phyloP scores from a whole-genome alignment of 2,113 vertebrate species.

The Dinomys branickii region DNA sequence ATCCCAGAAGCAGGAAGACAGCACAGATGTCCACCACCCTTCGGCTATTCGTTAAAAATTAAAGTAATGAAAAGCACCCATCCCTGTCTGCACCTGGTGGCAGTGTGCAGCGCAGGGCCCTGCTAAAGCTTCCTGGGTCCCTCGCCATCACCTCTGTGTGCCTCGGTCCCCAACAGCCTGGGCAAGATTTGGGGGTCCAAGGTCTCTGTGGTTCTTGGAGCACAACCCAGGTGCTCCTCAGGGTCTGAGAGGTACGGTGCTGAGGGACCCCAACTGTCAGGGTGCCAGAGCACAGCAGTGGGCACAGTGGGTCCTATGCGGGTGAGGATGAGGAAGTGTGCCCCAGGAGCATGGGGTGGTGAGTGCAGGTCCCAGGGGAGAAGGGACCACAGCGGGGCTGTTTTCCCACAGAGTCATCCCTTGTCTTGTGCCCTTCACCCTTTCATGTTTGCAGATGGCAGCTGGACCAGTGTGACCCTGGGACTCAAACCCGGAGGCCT shows the following conservation, averaged over 20 bases:
- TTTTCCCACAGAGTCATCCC: no score
- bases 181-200: background rate
- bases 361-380: background rate
- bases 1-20: fast-evolving
- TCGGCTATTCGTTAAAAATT: background rate
- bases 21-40: background rate
- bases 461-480: background rate
- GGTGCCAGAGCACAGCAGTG: background rate
- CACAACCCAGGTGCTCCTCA: background rate
- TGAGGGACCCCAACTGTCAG: background rate
- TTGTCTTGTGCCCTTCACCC: background rate
- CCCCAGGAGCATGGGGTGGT: background rate
- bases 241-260: background rate
- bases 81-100: background rate
- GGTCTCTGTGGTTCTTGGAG: background rate
- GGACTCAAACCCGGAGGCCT: fast-evolving
- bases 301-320: background rate
- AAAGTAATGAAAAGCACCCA: background rate
- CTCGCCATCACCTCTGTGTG: fast-evolving
- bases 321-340: background rate
- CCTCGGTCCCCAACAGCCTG: no score
- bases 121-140: background rate
- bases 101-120: background rate
- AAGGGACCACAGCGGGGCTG: background rate
- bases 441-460: background rate